phyloP scores from a whole-genome alignment of 2,797 vertebrate species.

The Yasuhikotakia modesta region DNA sequence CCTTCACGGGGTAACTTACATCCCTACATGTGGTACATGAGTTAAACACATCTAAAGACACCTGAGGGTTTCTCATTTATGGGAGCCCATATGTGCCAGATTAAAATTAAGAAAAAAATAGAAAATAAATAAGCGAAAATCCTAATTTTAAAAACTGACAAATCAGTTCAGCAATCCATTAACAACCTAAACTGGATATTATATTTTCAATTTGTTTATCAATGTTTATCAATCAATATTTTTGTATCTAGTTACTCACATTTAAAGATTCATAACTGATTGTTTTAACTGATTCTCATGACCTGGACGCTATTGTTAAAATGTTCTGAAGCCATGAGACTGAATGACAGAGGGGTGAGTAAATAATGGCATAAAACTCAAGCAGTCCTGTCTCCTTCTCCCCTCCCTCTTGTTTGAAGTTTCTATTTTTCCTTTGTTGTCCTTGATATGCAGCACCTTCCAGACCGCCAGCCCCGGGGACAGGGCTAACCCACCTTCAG shows the following conservation, averaged over 20 bases:
- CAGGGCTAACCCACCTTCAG: slow-evolving; percentile 17
- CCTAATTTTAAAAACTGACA: not conserved
- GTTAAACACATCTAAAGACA: not conserved
- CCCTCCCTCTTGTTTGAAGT: not conserved
- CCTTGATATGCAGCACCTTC: slow-evolving; percentile 28
- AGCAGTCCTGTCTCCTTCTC: not conserved
- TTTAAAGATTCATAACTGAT: too few relatives aligned
- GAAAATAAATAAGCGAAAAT: not conserved
- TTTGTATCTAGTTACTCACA: too few relatives aligned
- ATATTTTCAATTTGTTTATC: not conserved
- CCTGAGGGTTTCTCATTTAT: not conserved
- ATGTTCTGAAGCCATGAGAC: not conserved
- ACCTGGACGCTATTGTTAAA: not conserved
- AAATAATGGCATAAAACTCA: not conserved
- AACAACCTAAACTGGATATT: not conserved
- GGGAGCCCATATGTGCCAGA: not conserved
- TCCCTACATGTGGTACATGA: not conserved
- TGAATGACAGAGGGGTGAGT: not conserved
- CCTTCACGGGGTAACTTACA: not conserved
- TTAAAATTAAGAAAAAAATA: not conserved
- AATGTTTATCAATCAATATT: too few relatives aligned
- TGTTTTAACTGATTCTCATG: not conserved
- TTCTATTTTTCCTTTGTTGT: slow-evolving; percentile 28
- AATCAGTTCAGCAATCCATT: not conserved
- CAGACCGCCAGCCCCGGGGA: slow-evolving; percentile 21